Evolutionary conservation across 2,888 invertebrate species (phyloP).

Genomic region (Caenorhabditis uteleia): DNA sequence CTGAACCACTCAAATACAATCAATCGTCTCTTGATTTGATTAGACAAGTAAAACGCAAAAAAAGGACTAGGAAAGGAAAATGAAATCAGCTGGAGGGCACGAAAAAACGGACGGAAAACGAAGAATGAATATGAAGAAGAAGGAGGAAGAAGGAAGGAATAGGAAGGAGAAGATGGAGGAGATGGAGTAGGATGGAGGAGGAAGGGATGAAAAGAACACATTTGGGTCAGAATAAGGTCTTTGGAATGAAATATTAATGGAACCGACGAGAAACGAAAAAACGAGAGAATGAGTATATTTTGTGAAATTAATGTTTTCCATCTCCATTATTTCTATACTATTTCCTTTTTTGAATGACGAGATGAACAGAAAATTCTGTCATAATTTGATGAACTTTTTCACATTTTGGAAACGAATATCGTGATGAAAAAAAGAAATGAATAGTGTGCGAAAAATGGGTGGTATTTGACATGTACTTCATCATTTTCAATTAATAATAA

Average conservation of each 20-base stretch:
- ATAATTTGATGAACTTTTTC: too few relatives aligned
- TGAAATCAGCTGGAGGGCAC: neutral
- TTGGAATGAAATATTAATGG: neutral
- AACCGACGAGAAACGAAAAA: neutral
- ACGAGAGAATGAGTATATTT: too few relatives aligned
- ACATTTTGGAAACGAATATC: too few relatives aligned
- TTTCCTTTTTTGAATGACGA: too few relatives aligned
- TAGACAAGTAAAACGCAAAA: neutral
- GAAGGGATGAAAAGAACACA: neutral
- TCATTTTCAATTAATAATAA: too few relatives aligned
- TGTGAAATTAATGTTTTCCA: too few relatives aligned
- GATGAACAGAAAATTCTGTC: too few relatives aligned
- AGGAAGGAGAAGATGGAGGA: neutral
- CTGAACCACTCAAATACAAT: neutral
- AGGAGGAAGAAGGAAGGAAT: neutral
- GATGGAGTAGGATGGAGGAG: neutral
- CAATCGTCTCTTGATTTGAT: neutral
- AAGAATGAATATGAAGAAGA: neutral
- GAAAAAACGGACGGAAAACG: neutral
- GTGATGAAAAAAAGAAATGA: too few relatives aligned
- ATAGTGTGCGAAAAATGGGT: too few relatives aligned
- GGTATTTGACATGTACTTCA: too few relatives aligned
- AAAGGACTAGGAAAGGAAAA: neutral
- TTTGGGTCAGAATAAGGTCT: neutral
- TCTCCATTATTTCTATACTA: too few relatives aligned